Evolutionary conservation across 2,113 vertebrate genomes (phyloP).

Genomic region (Megaceryle maxima): DNA sequence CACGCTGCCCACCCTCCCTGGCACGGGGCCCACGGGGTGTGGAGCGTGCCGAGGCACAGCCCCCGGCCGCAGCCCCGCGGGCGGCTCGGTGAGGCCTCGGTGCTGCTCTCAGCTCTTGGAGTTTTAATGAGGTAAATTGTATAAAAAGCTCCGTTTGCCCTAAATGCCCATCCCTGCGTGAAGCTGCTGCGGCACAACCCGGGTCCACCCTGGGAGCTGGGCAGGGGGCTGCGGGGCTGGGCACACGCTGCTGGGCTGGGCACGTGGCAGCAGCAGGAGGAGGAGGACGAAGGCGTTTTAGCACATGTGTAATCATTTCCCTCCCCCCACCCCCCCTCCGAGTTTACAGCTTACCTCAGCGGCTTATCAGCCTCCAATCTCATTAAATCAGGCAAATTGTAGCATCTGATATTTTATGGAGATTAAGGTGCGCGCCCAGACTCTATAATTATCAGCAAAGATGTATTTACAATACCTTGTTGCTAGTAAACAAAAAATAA

Average conservation of each 20-base stretch:
- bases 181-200: background rate
- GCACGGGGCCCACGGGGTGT: background rate
- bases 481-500: slow-evolving; percentile 71
- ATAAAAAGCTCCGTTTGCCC: slow-evolving; percentile 59
- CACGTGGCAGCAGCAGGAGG: background rate
- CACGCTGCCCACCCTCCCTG: background rate
- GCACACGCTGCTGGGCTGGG: background rate
- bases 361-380: slow-evolving; percentile 61
- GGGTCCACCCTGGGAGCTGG: background rate
- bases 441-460: slow-evolving; percentile 64
- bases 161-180: slow-evolving; percentile 62
- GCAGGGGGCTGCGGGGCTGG: slow-evolving; percentile 10
- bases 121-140: slow-evolving; percentile 61
- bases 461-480: slow-evolving; percentile 68
- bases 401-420: slow-evolving; percentile 71
- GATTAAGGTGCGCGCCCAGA: slow-evolving; percentile 56
- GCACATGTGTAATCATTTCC: slow-evolving; percentile 44
- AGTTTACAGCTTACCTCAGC: slow-evolving; percentile 43
- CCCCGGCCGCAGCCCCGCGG: background rate
- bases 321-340: background rate
- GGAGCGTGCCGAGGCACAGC: background rate
- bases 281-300: slow-evolving; percentile 15
- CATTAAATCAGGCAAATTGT: slow-evolving; percentile 73
- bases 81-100: background rate
- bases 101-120: background rate